phyloP scores from a whole-genome alignment of 2,113 vertebrate genomes.

The Paradoxurus hermaphroditus region DNA sequence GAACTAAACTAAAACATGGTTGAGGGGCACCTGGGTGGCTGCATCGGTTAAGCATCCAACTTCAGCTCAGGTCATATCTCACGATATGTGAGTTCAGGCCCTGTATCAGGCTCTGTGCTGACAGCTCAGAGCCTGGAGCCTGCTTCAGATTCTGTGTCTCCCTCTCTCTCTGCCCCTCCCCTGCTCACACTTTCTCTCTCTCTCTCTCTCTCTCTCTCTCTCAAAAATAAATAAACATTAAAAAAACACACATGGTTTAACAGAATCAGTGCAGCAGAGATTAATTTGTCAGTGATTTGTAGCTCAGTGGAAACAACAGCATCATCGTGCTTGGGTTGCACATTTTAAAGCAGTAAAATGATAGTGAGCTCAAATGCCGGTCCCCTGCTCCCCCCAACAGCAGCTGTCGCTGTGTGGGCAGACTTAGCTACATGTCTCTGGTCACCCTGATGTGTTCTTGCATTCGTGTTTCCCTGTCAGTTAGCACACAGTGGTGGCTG shows the following conservation, averaged over 20 bases:
- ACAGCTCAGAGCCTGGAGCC: too few species aligned
- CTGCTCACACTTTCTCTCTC: too few species aligned
- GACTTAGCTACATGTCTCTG: neutral
- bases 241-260: neutral
- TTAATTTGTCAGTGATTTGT: neutral
- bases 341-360: neutral
- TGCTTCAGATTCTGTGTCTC: too few species aligned
- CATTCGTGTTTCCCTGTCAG: neutral
- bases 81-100: too few species aligned
- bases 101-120: too few species aligned
- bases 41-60: too few species aligned
- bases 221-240: too few species aligned
- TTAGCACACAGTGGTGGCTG: neutral
- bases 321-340: neutral
- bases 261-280: neutral
- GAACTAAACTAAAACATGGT: neutral
- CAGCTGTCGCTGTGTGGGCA: slow-evolving; percentile 6
- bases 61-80: too few species aligned
- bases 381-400: neutral
- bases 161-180: too few species aligned
- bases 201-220: too few species aligned
- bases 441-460: neutral
- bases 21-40: neutral
- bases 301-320: neutral
- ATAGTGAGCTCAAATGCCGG: neutral